A percentile compares a stretch with the other conserved stretches of the same genome.
phyloP scores from a whole-genome alignment of 2,888 invertebrate species.

The Reticulitermes lucifugus region DNA sequence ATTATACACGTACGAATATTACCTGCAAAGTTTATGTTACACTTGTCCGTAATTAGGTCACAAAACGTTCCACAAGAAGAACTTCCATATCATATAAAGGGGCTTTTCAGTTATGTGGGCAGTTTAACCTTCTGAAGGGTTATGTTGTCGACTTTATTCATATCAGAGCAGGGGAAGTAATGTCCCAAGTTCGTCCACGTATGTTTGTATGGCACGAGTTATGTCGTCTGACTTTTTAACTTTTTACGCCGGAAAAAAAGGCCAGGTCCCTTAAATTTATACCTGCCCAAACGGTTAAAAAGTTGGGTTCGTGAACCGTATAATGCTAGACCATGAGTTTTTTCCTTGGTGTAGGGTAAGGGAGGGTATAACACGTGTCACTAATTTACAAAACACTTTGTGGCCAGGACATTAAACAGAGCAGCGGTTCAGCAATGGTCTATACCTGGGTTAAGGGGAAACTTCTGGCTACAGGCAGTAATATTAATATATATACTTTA shows the following conservation, averaged over 20 bases:
- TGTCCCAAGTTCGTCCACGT: slow-evolving; percentile 13
- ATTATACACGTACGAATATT: not conserved
- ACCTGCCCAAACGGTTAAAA: slow-evolving; percentile 33
- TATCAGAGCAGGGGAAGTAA: slow-evolving; percentile 3
- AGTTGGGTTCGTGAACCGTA: slow-evolving; percentile 8
- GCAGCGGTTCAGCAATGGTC: not conserved
- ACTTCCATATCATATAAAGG: slow-evolving; percentile 6
- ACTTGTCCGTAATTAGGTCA: slow-evolving; percentile 3
- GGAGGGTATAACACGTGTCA: slow-evolving; percentile 34
- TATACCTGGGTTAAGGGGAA: slow-evolving; percentile 6
- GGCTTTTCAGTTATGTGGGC: not conserved
- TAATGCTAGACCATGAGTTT: not conserved
- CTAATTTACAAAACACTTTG: slow-evolving; percentile 35
- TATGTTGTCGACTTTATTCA: slow-evolving; percentile 12
- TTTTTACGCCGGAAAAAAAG: slow-evolving; percentile 21
- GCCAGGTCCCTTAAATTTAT: slow-evolving; percentile 32
- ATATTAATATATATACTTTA: not conserved
- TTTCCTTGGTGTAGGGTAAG: not conserved
- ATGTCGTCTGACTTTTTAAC: slow-evolving; percentile 37
- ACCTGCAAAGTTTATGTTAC: not conserved
- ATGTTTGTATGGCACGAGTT: slow-evolving; percentile 5
- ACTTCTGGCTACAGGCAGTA: not conserved
- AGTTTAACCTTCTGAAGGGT: not conserved
- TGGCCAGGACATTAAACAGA: slow-evolving; percentile 35
- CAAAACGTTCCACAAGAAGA: not conserved